These are phyloP conservation scores for Galerucella pusilla DNA, from an alignment of 2,888 invertebrate genomes.

Conservation along the genomic window DNA sequence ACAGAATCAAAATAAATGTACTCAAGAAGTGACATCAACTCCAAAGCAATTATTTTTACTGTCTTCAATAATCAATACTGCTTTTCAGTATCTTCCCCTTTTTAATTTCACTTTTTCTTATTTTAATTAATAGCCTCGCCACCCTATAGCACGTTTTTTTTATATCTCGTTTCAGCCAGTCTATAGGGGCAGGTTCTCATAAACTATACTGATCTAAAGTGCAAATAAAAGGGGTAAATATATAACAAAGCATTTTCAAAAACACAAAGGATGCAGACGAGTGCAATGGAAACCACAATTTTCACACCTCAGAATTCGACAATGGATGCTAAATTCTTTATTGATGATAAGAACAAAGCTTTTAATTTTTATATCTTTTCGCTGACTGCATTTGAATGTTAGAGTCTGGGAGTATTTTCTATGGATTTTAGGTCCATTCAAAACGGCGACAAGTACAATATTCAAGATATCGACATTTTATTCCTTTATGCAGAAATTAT, in stretches of 20 bases:
- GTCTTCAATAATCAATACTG: not conserved
- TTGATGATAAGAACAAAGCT: constrained; percentile 46
- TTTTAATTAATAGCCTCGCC: constrained; percentile 21
- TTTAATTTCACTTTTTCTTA: constrained; percentile 1
- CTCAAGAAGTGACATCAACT: not conserved
- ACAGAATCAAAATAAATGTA: not conserved
- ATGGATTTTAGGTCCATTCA: constrained; percentile 14
- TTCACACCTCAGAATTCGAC: constrained; percentile 55
- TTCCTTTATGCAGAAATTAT: constrained; percentile 1
- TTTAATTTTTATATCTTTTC: constrained; percentile 38
- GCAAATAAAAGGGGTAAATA: constrained; percentile 55
- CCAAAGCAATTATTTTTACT: not conserved
- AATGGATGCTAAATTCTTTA: constrained; percentile 43
- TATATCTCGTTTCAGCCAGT: not conserved
- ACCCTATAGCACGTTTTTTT: not conserved
- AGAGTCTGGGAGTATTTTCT: constrained; percentile 7
- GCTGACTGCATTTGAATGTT: constrained; percentile 29
- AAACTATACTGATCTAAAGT: constrained; percentile 53
- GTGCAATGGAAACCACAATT: constrained; percentile 52
- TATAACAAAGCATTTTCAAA: constrained; percentile 53
- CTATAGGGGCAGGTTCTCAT: constrained; percentile 35
- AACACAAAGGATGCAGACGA: constrained; percentile 52
- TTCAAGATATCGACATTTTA: constrained; percentile 1
- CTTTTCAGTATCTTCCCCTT: constrained; percentile 7
- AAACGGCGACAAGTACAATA: constrained; percentile 9